A percentile compares a stretch with the other conserved stretches of the same genome.
Conservation (phyloP, 2,797 vertebrate genomes). For the Iguana delicatissima region DNA sequence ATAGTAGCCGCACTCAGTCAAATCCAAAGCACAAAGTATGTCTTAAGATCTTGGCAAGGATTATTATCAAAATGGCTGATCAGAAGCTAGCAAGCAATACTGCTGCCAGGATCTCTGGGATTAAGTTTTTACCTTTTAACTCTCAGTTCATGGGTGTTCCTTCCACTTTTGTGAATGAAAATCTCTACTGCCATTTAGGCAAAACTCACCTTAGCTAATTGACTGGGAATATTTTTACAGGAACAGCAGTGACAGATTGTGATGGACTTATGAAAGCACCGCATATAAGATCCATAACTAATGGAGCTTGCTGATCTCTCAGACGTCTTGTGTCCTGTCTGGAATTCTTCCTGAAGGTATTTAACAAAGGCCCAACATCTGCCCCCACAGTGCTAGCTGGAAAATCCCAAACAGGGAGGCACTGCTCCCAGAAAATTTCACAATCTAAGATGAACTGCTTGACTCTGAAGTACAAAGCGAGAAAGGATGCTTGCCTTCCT, state of each 20-base stretch:
- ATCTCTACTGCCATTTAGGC: background rate
- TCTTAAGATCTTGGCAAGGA: background rate
- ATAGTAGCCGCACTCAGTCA: background rate
- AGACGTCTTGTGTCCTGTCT: slow-evolving; percentile 12
- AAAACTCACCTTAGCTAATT: background rate
- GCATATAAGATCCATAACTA: background rate
- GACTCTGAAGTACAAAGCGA: background rate
- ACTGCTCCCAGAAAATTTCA: slow-evolving; percentile 6
- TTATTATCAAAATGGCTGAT: background rate
- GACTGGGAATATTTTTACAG: background rate
- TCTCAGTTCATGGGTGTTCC: background rate
- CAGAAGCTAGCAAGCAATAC: background rate
- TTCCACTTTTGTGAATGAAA: slow-evolving; percentile 12
- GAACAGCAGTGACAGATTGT: background rate
- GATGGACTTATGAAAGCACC: background rate
- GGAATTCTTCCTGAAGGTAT: slow-evolving; percentile 56
- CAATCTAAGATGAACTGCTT: background rate
- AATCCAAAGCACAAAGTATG: background rate
- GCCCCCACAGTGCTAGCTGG: background rate
- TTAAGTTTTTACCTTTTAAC: background rate
- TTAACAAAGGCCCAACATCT: slow-evolving; percentile 23
- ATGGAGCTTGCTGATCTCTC: background rate
- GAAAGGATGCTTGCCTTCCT: background rate
- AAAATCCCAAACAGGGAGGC: background rate
- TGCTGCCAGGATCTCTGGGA: background rate